These are phyloP conservation scores for Cylloceria caligata DNA, from an alignment of 2,888 invertebrate genomes.

Conservation along the genomic window DNA sequence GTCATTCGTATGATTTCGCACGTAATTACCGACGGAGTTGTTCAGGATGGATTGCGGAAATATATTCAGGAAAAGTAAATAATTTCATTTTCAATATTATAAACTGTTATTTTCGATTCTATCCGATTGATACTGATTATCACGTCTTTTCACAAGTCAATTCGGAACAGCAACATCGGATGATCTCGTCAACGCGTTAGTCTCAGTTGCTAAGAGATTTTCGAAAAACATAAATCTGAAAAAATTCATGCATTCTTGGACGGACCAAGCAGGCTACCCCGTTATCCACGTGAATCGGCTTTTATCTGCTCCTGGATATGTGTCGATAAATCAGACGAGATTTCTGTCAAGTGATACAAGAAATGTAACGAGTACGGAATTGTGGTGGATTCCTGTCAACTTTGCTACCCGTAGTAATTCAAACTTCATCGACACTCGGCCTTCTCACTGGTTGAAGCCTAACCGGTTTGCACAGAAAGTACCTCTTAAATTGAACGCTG, in stretches of 20 bases:
- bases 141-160: too few relatives aligned
- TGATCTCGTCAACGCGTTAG: conserved; percentile 79
- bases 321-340: too few relatives aligned
- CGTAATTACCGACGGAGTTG: conserved; percentile 84
- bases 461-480: conserved; percentile 75
- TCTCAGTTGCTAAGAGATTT: too few relatives aligned
- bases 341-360: too few relatives aligned
- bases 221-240: too few relatives aligned
- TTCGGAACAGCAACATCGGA: too few relatives aligned
- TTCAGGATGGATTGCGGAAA: conserved; percentile 82
- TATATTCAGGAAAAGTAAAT: conserved; percentile 75
- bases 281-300: too few relatives aligned
- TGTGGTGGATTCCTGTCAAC: conserved; percentile 81
- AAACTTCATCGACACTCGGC: conserved; percentile 85
- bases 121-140: too few relatives aligned
- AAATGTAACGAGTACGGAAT: too few relatives aligned
- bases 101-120: too few relatives aligned
- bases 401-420: conserved; percentile 69
- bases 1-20: conserved; percentile 87
- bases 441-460: conserved; percentile 85
- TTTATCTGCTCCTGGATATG: too few relatives aligned
- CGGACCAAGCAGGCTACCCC: conserved; percentile 89
- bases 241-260: too few relatives aligned
- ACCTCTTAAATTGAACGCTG: conserved; percentile 80
- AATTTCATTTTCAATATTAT: conserved; percentile 80